Percentiles rank a stretch among this genome's conserved stretches.
phyloP scores from a whole-genome alignment of 2,113 vertebrate species.

The Ellobius talpinus region DNA sequence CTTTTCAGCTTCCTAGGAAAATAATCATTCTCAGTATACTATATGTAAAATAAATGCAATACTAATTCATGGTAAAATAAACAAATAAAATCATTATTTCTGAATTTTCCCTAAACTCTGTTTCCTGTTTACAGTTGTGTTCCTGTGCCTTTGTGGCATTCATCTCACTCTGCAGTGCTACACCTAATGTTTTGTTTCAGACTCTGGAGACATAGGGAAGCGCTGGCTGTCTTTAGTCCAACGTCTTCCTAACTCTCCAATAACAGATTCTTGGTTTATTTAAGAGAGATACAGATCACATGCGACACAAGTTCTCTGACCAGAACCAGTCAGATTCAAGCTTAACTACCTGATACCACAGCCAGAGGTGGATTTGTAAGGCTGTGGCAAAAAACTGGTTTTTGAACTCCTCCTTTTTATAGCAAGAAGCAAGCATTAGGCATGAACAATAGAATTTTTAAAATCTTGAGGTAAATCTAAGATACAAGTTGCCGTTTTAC shows the following conservation, averaged over 20 bases:
- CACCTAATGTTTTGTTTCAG: not conserved
- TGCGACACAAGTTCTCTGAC: not conserved
- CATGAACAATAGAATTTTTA: too few relatives aligned
- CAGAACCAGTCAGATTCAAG: not conserved
- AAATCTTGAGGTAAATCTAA: too few relatives aligned
- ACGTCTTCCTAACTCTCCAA: not conserved
- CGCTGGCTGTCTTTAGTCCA: not conserved
- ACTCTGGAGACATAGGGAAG: not conserved
- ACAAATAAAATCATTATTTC: not conserved
- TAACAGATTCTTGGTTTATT: conserved; percentile 15
- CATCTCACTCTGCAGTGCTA: not conserved
- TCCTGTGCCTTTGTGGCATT: not conserved
- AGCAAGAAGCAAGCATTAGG: too few relatives aligned
- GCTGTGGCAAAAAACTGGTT: too few relatives aligned
- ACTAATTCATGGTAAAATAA: not conserved
- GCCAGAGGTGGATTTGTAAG: too few relatives aligned
- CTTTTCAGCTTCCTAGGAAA: not conserved
- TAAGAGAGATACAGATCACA: conserved; percentile 1
- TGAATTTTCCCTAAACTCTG: not conserved
- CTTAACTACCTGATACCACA: not conserved
- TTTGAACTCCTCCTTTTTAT: too few relatives aligned
- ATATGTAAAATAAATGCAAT: not conserved
- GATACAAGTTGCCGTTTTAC: too few relatives aligned
- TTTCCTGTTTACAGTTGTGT: not conserved
- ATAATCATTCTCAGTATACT: not conserved